Conservation (phyloP, 2,113 vertebrate genomes). For the Actenoides lindsayi region DNA sequence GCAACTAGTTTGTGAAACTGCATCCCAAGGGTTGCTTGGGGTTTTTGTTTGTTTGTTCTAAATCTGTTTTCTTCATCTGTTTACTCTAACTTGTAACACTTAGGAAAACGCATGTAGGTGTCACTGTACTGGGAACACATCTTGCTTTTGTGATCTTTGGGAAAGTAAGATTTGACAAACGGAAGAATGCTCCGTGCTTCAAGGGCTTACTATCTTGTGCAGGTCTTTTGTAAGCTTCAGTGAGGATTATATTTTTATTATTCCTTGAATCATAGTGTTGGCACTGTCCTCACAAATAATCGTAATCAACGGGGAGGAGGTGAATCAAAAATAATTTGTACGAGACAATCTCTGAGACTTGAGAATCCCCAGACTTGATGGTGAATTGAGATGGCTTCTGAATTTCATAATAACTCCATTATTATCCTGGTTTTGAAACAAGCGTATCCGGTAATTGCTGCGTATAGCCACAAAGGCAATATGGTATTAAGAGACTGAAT, state of each 20-base stretch:
- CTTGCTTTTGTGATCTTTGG: neutral
- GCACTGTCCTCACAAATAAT: neutral
- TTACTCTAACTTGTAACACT: neutral
- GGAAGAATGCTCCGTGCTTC: neutral
- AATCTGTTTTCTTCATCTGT: neutral
- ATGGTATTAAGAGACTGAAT: neutral
- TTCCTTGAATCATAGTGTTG: neutral
- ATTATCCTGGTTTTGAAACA: neutral
- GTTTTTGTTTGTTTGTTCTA: neutral
- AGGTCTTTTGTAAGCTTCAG: neutral
- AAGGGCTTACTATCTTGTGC: neutral
- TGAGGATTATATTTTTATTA: constrained; percentile 14
- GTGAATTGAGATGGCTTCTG: neutral
- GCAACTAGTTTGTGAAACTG: neutral
- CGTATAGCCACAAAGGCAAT: neutral
- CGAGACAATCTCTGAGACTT: neutral
- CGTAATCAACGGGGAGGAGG: neutral
- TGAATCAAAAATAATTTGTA: neutral
- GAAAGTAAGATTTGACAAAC: neutral
- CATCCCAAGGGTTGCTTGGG: neutral
- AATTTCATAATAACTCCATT: neutral
- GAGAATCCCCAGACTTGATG: neutral
- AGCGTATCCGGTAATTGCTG: neutral
- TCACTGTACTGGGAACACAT: neutral
- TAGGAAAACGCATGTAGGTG: neutral